Evolutionary conservation across 1,140 invertebrate genomes (phyloP), one percentile per base, ranked within the genome.

Genomic region (Whitmania pigra): DNA sequence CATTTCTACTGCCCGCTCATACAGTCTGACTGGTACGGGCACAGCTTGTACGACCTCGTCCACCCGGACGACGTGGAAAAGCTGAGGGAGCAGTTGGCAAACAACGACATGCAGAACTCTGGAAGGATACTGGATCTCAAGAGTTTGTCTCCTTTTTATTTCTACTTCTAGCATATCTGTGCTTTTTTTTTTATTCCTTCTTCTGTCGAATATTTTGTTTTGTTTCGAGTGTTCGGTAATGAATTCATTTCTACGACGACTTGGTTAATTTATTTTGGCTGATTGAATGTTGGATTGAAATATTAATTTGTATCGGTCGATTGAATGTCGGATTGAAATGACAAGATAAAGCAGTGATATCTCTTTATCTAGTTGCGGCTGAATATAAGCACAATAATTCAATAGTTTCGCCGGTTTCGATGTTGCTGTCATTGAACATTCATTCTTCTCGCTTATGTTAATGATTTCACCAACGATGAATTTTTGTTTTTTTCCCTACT

Each of bases 41-140:
- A 90, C 27, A 93, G 90, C 80, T 85, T 99, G 69, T 97, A 92
- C 81, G 93, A 97, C 75, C 88, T 97, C 79, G 88, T 99, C 53
- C 97, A 99, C 85, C 94, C 94, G 0, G 96, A 99, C 78, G 97
- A 99, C 82, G 88, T 94, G 2, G 94, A 98, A 77, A 99, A 99
- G 85, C 84, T 88, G n/a, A 85, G 93, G 31, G 97, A 99, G 82
- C 97, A 99, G 81, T 83, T 99, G 27, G 96, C 93, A 69, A 95
- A 94, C 0, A 91, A 94, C 77, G 94, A 98, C 80, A 92, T 92
- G n/a, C 91, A 93, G 78, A 94, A 93, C 80, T 91, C 80, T 1
- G 94, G 94, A 1, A 86, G 96, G 73, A 95, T 99, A 75, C 84
- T 99, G 63, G 97, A 99, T 82, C 84, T 99, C 15, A 99, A 99